A percentile compares a stretch with the other conserved stretches of the same genome.
phyloP scores from a whole-genome alignment of 1,140 invertebrate genomes.

The Brachionus paranguensis region DNA sequence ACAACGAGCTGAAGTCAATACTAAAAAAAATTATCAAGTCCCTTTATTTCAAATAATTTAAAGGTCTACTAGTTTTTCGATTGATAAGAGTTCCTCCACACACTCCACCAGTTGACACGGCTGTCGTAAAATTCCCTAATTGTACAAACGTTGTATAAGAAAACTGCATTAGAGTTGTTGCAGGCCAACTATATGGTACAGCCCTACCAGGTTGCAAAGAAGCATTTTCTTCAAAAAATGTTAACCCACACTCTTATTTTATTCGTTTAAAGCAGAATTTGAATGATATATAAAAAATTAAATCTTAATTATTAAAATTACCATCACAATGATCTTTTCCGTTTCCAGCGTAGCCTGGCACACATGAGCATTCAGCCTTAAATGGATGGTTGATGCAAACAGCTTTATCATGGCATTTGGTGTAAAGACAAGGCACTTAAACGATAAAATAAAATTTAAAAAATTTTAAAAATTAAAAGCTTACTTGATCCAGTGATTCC shows the following conservation, averaged over 20 bases:
- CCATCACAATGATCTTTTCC: slow-evolving; percentile 37
- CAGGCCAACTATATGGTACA: slow-evolving; percentile 19
- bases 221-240: background rate
- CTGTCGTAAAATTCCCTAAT: background rate
- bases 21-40: background rate
- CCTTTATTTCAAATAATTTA: background rate
- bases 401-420: slow-evolving; percentile 3
- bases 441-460: background rate
- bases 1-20: background rate
- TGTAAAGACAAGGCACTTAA: slow-evolving; percentile 3
- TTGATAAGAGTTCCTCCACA: background rate
- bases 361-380: slow-evolving; percentile 10
- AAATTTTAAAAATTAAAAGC: background rate
- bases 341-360: background rate
- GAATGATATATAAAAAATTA: no score
- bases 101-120: background rate
- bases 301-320: background rate
- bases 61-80: background rate
- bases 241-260: slow-evolving; percentile 12
- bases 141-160: background rate
- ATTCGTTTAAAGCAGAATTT: background rate
- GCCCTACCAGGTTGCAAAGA: background rate
- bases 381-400: background rate
- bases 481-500: background rate
- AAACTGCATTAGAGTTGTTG: background rate